A percentile compares a stretch with the other conserved stretches of the same genome.
These are phyloP conservation scores for Cettia cetti DNA, from an alignment of 2,113 vertebrate species.

Conservation along the genomic window DNA sequence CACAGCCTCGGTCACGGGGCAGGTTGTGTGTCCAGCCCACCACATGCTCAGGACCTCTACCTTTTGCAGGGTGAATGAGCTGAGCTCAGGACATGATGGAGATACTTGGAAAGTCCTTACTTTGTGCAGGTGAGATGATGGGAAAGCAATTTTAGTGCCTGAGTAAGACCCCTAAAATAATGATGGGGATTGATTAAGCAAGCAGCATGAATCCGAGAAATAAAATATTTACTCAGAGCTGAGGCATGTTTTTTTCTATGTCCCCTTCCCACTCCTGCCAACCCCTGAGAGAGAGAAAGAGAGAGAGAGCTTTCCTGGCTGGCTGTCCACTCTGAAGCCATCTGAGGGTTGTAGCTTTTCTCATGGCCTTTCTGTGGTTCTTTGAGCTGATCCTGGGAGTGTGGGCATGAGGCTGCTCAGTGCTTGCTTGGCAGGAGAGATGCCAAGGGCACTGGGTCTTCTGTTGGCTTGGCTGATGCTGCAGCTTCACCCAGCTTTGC, in stretches of 20 bases:
- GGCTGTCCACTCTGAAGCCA: accelerated
- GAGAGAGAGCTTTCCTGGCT: not conserved
- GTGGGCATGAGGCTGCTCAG: accelerated
- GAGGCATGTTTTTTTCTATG: not conserved
- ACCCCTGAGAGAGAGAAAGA: not conserved
- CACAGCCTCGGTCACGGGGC: accelerated
- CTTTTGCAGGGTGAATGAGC: not conserved
- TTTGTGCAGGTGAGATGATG: not conserved
- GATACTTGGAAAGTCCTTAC: not conserved
- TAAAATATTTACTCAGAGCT: not conserved
- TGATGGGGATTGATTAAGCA: not conserved
- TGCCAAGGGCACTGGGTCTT: not conserved
- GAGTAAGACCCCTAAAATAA: not conserved
- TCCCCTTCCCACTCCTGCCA: not conserved
- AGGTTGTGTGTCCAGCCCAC: not conserved
- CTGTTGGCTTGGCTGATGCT: not conserved
- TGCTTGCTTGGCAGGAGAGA: not conserved
- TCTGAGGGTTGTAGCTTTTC: not conserved
- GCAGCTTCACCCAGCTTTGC: not conserved
- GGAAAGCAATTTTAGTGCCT: not conserved
- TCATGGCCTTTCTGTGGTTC: not conserved
- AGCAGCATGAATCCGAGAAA: not conserved
- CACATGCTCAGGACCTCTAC: accelerated
- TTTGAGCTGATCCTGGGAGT: accelerated
- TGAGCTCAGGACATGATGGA: not conserved